These are phyloP conservation scores for Pterophyllum scalare DNA, from an alignment of 2,113 vertebrate species.

Conservation along the genomic window DNA sequence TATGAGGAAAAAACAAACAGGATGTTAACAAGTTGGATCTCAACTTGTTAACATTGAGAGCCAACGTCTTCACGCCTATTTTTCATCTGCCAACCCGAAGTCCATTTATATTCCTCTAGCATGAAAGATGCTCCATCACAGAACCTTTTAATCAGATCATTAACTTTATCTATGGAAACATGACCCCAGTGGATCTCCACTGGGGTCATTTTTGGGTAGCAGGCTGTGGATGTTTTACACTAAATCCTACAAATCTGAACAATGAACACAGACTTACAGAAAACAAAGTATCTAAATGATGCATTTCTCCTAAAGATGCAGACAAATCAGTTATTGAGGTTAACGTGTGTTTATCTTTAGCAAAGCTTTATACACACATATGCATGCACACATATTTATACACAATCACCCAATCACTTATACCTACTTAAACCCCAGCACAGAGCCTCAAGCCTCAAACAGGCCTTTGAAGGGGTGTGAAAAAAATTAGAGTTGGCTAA, in stretches of 20 bases:
- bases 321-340: not conserved
- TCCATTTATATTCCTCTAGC: not conserved
- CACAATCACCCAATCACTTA: not conserved
- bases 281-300: not conserved
- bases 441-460: too few species aligned
- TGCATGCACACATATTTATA: too few species aligned
- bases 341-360: too few species aligned
- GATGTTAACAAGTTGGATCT: not conserved
- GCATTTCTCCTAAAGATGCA: not conserved
- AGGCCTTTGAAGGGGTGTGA: not conserved
- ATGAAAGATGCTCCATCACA: not conserved
- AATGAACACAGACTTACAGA: not conserved
- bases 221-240: not conserved
- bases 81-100: not conserved
- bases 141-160: not conserved
- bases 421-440: not conserved
- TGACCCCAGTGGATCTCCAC: not conserved
- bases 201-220: not conserved
- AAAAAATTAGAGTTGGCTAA: not conserved
- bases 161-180: not conserved
- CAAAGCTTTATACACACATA: too few species aligned
- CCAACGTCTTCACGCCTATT: not conserved
- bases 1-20: not conserved
- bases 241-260: not conserved
- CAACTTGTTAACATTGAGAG: too few species aligned